These are phyloP conservation scores for Raja brachyura DNA, from an alignment of 2,113 vertebrate species.

Conservation along the genomic window DNA sequence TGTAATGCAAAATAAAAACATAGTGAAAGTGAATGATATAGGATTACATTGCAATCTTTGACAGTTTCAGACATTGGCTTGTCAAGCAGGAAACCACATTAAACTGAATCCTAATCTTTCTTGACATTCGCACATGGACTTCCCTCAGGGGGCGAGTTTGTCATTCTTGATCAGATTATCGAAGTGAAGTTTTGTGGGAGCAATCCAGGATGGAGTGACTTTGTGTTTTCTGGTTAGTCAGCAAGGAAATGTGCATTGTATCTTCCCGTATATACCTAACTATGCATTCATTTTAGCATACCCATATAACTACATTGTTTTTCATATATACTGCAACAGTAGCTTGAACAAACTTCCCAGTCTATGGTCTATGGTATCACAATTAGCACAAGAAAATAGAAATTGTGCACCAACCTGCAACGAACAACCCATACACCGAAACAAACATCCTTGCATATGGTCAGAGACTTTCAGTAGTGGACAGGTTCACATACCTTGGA, in stretches of 20 bases:
- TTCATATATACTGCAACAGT: no score
- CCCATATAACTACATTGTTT: no score
- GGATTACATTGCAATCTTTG: not conserved
- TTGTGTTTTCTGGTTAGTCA: constrained; percentile 21
- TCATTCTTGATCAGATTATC: constrained; percentile 30
- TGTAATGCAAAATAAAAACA: not conserved
- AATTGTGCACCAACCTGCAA: no score
- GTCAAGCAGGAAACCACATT: not conserved
- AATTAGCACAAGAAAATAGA: no score
- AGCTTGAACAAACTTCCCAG: no score
- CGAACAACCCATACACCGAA: no score
- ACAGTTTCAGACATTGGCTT: not conserved
- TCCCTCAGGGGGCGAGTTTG: constrained; percentile 25
- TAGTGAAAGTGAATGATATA: not conserved
- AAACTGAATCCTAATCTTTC: constrained; percentile 14
- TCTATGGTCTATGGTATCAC: no score
- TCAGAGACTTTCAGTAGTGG: no score
- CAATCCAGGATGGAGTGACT: not conserved
- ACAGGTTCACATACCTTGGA: no score
- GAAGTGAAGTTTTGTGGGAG: not conserved
- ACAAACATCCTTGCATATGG: no score
- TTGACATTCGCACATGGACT: constrained; percentile 33
- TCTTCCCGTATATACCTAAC: not conserved
- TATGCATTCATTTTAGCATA: not conserved
- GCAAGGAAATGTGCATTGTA: not conserved